Base-by-base conservation (phyloP, 2,797 vertebrate genomes). In the Cichlasoma orientale region DNA sequence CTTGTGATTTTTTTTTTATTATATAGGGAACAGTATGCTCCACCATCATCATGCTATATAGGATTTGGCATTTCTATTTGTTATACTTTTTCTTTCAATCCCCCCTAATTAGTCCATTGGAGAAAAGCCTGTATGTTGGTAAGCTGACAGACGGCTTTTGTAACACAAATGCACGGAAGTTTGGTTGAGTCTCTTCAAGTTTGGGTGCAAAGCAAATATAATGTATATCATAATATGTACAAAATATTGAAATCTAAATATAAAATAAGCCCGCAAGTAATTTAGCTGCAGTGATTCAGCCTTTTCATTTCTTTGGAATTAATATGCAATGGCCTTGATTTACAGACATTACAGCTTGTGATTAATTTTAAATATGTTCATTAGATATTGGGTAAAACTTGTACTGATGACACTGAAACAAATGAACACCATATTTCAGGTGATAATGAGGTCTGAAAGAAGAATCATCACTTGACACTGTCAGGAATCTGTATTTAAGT, bases 321-420 rank as follows among this genome's bases (percentile, higher is more conserved):
- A 57, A 58, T 73, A 69, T 76, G 85, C 83, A 75, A 73, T 59
- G 53, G 14, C 11, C n/a, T 41, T 84, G 79, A 87, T 84, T 83
- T 70, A 75, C 58, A 41, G 72, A 57, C 54, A 33, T 19, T 73
- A 10, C 18, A 44, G 73, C 74, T 73, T 36, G 9, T 84, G 80
- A 86, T 83, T 78, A 16, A 78, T 82, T 75, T 75, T 8, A 56
- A 11, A 36, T 33, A 19, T 50, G 66, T 82, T 84, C 73, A 79
- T 87, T 73, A 84, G 56, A 66, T 58, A 77, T 1, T 31, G 44
- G 2, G 70, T 29, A 69, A 53, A 70, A 63, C 56, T 83, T 61
- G 18, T 31, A 27, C 27, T 18, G 55, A 72, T 10, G 27, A 79
- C 55, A 27, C 25, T 8, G 75, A 74, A 72, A 74, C 41, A 73